A percentile compares a stretch with the other conserved stretches of the same genome.
Evolutionary conservation across 1,140 invertebrate genomes (phyloP).

Genomic region (Octopus sinensis): DNA sequence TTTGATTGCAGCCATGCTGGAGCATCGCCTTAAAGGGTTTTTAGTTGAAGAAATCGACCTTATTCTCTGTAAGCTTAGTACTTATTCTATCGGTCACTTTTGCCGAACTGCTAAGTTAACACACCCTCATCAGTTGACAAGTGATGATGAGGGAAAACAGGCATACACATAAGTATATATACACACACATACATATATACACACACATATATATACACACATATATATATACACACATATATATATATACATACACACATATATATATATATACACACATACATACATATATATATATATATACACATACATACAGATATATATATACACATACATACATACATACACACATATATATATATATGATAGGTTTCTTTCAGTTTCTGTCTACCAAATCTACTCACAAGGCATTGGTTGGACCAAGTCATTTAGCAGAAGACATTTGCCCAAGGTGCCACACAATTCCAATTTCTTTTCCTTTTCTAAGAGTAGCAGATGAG

Average conservation of each 20-base stretch:
- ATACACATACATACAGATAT: neutral
- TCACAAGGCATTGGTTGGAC: too few species aligned
- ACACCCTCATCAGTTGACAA: neutral
- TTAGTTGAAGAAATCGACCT: too few species aligned
- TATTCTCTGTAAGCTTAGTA: too few species aligned
- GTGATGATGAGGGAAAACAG: neutral
- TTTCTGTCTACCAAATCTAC: too few species aligned
- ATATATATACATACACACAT: neutral
- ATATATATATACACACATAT: neutral
- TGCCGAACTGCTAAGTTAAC: too few species aligned
- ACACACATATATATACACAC: neutral
- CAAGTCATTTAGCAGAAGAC: too few species aligned
- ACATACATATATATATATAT: conserved; percentile 1
- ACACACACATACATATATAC: neutral
- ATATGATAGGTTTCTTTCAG: neutral
- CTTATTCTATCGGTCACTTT: too few species aligned
- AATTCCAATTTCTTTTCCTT: too few species aligned
- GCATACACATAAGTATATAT: neutral
- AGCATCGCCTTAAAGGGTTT: too few species aligned
- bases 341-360: neutral
- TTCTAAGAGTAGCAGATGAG: too few species aligned
- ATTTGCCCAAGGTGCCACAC: too few species aligned
- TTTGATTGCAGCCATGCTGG: too few species aligned
- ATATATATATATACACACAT: neutral
- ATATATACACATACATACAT: neutral